Evolutionary conservation across 2,888 invertebrate species (phyloP).

Genomic region (Agelastica alni): DNA sequence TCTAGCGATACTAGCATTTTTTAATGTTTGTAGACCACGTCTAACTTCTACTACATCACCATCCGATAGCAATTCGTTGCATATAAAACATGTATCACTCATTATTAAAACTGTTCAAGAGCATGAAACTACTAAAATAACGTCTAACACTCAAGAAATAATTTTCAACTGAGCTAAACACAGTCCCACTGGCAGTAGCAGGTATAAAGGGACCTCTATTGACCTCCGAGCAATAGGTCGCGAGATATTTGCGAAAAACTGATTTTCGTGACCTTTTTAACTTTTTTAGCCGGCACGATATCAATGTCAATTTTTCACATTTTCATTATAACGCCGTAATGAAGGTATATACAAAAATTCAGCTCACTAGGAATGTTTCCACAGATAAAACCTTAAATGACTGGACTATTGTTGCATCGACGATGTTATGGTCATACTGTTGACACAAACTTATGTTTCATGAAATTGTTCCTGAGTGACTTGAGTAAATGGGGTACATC

Average conservation of each 20-base stretch:
- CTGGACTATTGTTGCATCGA: too few relatives aligned
- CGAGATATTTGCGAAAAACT: slow-evolving; percentile 17
- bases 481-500: too few relatives aligned
- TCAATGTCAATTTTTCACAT: slow-evolving; percentile 22
- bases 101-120: background rate
- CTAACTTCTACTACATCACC: background rate
- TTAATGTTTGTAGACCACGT: background rate
- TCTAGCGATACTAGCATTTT: slow-evolving; percentile 1
- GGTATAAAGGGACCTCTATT: slow-evolving; percentile 8
- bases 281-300: slow-evolving; percentile 16
- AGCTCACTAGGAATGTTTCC: slow-evolving; percentile 17
- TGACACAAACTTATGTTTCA: too few relatives aligned
- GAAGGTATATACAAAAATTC: slow-evolving; percentile 21
- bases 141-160: background rate
- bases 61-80: background rate
- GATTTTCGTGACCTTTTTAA: slow-evolving; percentile 21
- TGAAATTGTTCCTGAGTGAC: too few relatives aligned
- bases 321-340: slow-evolving; percentile 16
- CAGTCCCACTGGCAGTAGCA: background rate
- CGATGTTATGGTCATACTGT: too few relatives aligned
- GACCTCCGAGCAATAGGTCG: slow-evolving; percentile 17
- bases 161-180: background rate
- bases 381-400: background rate
- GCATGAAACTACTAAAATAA: background rate
- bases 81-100: background rate